Base-by-base conservation (phyloP, 2,113 vertebrate species). In the Leucopsar rothschildi region DNA sequence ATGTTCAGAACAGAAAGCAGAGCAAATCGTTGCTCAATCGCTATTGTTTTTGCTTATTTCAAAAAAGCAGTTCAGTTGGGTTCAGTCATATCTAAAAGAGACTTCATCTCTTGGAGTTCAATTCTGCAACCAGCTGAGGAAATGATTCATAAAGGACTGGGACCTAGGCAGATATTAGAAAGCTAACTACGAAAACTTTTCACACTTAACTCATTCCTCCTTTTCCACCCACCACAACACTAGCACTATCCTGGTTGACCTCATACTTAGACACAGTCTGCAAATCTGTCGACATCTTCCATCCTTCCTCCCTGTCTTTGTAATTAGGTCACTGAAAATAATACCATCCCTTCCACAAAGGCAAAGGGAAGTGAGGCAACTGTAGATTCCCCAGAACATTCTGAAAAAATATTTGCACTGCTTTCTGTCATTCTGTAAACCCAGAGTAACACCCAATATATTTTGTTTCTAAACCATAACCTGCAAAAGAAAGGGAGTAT, bases 21-120 rank as follows among this genome's bases (percentile, higher is more conserved):
- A 92, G 78, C 33, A 88, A 70, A 88, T 40, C 15, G 13, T 95
- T 96, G 68, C 94, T 94, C 90, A 96, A 97, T 80, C 31, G 5
- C 90, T 90, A 95, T 95, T 96, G 93, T 94, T 94, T 94, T 86
- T 78, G 50, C 80, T 85, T 64, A 71, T 87, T 94, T 95, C 80
- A 63, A 81, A 94, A 76, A 92, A 76, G 60, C 35, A 82, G 57
- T 93, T 96, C 52, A 66, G 37, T 82, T 88, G 87, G 82, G 78
- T 87, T 92, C 86, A 80, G 60, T 56, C 68, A 60, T 95, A 96
- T 92, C 92, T 96, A 78, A 89, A 82, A 93, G 72, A 86, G 17
- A 44, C 45, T 90, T 84, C 29, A 52, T 77, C 47, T 95, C 52
- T 66, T 88, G 68, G 47, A 81, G 70, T 85, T 85, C 49, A 82